Evolutionary conservation across 2,797 vertebrate genomes (phyloP).

Genomic region (Phoebastria nigripes): DNA sequence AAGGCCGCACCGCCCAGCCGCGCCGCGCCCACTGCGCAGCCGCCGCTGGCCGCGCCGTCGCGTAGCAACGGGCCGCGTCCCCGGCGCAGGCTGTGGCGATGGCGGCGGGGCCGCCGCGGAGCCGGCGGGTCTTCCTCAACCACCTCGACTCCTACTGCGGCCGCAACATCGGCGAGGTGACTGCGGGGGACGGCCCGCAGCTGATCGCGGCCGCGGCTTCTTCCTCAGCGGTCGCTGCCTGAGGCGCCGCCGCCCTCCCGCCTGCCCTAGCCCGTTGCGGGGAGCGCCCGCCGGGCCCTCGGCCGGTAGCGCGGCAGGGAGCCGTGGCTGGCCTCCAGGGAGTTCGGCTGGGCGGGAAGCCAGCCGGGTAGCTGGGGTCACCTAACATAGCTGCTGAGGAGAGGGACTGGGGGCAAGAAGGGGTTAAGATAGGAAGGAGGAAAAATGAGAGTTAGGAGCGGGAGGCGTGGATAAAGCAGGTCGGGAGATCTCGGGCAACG

Average conservation of each 20-base stretch:
- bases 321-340: not conserved
- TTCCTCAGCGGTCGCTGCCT: not conserved
- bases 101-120: not conserved
- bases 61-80: conserved; percentile 45
- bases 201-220: not conserved
- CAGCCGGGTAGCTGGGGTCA: not conserved
- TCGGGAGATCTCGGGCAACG: not conserved
- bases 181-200: not conserved
- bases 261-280: not conserved
- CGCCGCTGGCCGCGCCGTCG: not conserved
- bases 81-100: conserved; percentile 65
- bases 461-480: not conserved
- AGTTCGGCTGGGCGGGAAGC: too few relatives aligned
- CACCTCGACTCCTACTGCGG: conserved; percentile 82
- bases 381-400: not conserved
- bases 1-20: too few relatives aligned
- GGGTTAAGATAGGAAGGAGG: not conserved
- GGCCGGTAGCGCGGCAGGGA: not conserved
- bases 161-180: conserved; percentile 82
- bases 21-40: not conserved
- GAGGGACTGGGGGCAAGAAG: not conserved
- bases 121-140: conserved; percentile 84
- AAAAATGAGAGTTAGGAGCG: not conserved
- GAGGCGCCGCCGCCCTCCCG: not conserved
- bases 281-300: too few relatives aligned